phyloP scores from a whole-genome alignment of 2,113 vertebrate genomes.

The Pardalotus punctatus region DNA sequence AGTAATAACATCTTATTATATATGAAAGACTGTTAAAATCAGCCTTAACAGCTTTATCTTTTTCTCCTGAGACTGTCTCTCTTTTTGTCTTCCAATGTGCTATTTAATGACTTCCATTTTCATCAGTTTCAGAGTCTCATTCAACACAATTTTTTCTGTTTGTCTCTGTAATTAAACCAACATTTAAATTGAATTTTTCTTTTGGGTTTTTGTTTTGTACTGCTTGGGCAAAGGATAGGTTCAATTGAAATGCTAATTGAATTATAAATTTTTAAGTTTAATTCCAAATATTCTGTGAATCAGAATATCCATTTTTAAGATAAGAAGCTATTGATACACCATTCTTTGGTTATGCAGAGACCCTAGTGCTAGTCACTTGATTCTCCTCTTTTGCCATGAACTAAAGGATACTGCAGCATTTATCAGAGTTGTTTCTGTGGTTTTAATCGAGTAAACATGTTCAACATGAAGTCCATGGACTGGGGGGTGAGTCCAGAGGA shows the following conservation, averaged over 20 bases:
- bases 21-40: neutral
- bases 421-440: neutral
- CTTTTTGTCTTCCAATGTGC: neutral
- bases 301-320: neutral
- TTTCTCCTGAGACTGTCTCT: neutral
- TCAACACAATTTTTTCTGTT: neutral
- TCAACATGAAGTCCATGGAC: neutral
- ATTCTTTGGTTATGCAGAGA: neutral
- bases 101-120: neutral
- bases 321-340: neutral
- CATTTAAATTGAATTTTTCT: neutral
- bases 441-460: neutral
- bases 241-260: neutral
- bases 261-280: neutral
- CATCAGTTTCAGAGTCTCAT: neutral
- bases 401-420: neutral
- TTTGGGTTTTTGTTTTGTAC: neutral
- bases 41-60: neutral
- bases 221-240: neutral
- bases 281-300: neutral
- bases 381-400: neutral
- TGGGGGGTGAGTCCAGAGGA: neutral
- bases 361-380: neutral
- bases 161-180: neutral
- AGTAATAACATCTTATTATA: neutral